A percentile compares a stretch with the other conserved stretches of the same genome.
phyloP scores from a whole-genome alignment of 2,888 invertebrate genomes.

The Heliconius ismenius region DNA sequence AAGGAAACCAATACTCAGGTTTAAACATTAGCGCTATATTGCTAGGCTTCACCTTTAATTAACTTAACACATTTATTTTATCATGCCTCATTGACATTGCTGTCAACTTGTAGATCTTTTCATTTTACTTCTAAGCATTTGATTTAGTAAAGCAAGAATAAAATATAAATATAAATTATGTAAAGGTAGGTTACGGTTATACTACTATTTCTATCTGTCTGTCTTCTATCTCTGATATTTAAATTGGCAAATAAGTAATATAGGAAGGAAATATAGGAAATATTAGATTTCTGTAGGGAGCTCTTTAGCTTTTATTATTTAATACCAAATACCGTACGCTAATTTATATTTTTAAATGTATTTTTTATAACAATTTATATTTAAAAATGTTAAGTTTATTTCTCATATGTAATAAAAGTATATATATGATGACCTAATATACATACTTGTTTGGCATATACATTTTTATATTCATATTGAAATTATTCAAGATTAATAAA shows the following conservation, averaged over 20 bases:
- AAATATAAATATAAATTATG: background rate
- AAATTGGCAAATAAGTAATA: background rate
- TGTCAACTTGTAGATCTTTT: background rate
- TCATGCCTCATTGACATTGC: constrained; percentile 21
- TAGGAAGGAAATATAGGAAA: too few relatives aligned
- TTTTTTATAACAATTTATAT: too few relatives aligned
- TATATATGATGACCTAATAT: background rate
- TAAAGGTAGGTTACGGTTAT: background rate
- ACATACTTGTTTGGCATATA: background rate
- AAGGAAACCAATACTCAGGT: background rate
- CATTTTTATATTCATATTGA: background rate
- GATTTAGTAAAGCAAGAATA: background rate
- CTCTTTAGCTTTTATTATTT: background rate
- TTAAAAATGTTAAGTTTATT: too few relatives aligned
- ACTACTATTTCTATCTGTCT: background rate
- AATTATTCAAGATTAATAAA: background rate
- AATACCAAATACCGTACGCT: background rate
- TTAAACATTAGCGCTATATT: constrained; percentile 16
- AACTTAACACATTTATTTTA: constrained; percentile 25
- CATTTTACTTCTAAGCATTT: constrained; percentile 12
- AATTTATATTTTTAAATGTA: too few relatives aligned
- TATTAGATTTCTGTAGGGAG: background rate
- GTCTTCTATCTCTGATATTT: background rate
- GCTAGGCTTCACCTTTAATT: constrained; percentile 29
- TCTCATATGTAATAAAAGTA: too few relatives aligned